A percentile compares a stretch with the other conserved stretches of the same genome.
Conservation (phyloP, 2,888 invertebrate species). For the Eilema griseolum region DNA sequence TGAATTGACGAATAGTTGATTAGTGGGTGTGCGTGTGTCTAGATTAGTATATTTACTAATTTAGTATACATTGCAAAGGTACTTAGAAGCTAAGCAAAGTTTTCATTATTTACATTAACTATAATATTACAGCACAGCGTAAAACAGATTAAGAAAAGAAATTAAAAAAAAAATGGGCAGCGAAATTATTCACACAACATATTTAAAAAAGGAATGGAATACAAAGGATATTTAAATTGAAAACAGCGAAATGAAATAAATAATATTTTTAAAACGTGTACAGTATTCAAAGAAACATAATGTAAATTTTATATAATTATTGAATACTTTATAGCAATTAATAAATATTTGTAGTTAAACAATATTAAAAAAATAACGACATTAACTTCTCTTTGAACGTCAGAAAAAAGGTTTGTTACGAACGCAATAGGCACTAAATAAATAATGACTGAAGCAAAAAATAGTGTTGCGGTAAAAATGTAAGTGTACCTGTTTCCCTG, state of each 20-base stretch:
- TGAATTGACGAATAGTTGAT: slow-evolving; percentile 40
- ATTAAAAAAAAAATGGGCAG: not conserved
- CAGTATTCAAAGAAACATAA: slow-evolving; percentile 7
- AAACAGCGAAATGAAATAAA: slow-evolving; percentile 6
- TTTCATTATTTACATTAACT: slow-evolving; percentile 27
- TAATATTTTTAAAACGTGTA: not conserved
- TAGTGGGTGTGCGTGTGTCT: slow-evolving; percentile 47
- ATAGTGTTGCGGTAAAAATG: slow-evolving; percentile 39
- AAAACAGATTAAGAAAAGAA: slow-evolving; percentile 23
- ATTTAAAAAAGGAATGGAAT: too few relatives aligned
- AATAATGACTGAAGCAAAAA: slow-evolving; percentile 43
- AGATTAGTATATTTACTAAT: slow-evolving; percentile 42
- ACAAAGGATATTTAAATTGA: not conserved
- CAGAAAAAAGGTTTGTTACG: slow-evolving; percentile 36
- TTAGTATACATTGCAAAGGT: slow-evolving; percentile 39
- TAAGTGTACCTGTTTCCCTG: slow-evolving; percentile 56
- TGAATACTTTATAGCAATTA: not conserved
- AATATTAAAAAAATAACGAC: not conserved
- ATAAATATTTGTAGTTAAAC: not conserved
- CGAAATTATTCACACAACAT: not conserved
- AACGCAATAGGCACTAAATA: slow-evolving; percentile 35
- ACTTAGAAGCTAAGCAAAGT: slow-evolving; percentile 44
- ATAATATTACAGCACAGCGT: slow-evolving; percentile 12
- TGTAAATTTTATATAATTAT: slow-evolving; percentile 7
- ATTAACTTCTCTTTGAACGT: not conserved